Conservation (phyloP, 2,888 invertebrate genomes). For the Drosophila gaucha region DNA sequence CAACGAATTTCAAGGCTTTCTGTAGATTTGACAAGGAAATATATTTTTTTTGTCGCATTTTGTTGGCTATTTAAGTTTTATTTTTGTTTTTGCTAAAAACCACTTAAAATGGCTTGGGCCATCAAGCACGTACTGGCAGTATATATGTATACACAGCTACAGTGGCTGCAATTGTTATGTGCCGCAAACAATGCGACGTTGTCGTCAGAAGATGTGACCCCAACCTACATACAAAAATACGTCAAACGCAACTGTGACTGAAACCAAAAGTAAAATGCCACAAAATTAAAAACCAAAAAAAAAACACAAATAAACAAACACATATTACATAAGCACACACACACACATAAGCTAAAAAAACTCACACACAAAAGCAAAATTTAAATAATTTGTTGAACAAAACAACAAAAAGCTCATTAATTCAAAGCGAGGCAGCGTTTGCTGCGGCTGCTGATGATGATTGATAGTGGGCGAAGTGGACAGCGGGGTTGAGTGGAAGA, state of each 20-base stretch:
- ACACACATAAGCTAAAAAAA: slow-evolving; percentile 24
- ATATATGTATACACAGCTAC: slow-evolving; percentile 22
- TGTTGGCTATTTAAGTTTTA: slow-evolving; percentile 1
- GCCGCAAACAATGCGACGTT: slow-evolving; percentile 60
- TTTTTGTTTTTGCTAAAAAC: slow-evolving; percentile 10
- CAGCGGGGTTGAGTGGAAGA: neutral
- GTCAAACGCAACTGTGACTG: slow-evolving; percentile 53
- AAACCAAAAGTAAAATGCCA: slow-evolving; percentile 76
- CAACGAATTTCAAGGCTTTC: slow-evolving; percentile 14
- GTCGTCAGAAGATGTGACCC: slow-evolving; percentile 72
- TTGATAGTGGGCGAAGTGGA: slow-evolving; percentile 41
- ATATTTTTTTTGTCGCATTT: slow-evolving; percentile 24
- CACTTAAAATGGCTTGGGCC: slow-evolving; percentile 45
- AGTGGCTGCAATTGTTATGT: slow-evolving; percentile 61
- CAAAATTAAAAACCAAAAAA: slow-evolving; percentile 48
- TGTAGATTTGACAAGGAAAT: slow-evolving; percentile 46
- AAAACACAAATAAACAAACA: slow-evolving; percentile 32
- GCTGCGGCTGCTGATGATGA: slow-evolving; percentile 39
- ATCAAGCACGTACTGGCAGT: slow-evolving; percentile 51
- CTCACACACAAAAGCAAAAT: slow-evolving; percentile 57
- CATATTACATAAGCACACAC: slow-evolving; percentile 65
- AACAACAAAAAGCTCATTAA: slow-evolving; percentile 58
- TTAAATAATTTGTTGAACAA: slow-evolving; percentile 68
- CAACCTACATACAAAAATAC: slow-evolving; percentile 70
- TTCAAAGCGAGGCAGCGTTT: slow-evolving; percentile 52